Evolutionary conservation across 2,888 invertebrate genomes (phyloP).

Genomic region (Dorcus hopei): DNA sequence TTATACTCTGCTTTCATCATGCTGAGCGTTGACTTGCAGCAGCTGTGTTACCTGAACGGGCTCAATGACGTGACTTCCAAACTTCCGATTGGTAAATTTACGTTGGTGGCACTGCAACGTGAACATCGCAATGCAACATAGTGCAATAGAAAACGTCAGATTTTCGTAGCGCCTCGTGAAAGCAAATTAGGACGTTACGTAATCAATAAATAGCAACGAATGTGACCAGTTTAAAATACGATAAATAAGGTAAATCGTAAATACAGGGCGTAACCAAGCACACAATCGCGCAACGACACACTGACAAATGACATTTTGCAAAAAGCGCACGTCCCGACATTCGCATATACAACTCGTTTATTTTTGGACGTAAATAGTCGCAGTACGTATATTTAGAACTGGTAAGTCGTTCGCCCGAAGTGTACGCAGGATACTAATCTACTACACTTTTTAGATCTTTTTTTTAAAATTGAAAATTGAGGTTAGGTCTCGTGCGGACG

Average conservation of each 20-base stretch:
- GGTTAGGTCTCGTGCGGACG: conserved; percentile 22
- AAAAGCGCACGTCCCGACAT: neutral
- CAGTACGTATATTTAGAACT: conserved; percentile 8
- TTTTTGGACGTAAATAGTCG: conserved; percentile 26
- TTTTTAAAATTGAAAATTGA: conserved; percentile 18
- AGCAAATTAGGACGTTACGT: conserved; percentile 14
- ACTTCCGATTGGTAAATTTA: too few relatives aligned
- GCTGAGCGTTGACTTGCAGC: too few relatives aligned
- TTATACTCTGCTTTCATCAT: too few relatives aligned
- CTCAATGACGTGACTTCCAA: too few relatives aligned
- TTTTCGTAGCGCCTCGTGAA: neutral
- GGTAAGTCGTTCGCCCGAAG: neutral
- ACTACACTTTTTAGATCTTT: neutral
- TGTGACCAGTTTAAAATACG: neutral
- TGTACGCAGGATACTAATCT: neutral
- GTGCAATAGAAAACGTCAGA: neutral
- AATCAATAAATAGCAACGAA: conserved; percentile 17
- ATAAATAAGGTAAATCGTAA: neutral
- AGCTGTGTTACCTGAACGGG: too few relatives aligned
- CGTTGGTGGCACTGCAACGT: neutral
- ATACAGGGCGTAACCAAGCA: neutral
- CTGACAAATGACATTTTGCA: neutral
- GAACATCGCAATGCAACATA: neutral
- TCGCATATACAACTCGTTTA: conserved; percentile 18
- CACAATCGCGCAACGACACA: neutral